phyloP scores from a whole-genome alignment of 2,888 invertebrate species.

The Iselma pallidipennis region DNA sequence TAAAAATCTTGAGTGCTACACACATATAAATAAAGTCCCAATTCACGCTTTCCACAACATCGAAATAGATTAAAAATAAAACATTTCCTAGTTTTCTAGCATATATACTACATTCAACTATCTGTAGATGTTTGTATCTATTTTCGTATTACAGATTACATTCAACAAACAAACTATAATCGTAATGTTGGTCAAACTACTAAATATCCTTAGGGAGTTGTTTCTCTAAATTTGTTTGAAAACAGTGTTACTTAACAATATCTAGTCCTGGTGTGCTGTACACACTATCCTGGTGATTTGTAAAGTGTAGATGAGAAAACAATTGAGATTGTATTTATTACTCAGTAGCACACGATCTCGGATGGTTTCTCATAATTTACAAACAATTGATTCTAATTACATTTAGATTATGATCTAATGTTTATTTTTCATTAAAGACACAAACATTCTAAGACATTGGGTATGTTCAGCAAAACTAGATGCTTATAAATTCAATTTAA shows the following conservation, averaged over 20 bases:
- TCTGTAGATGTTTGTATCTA: too few relatives aligned
- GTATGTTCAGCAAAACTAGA: too few relatives aligned
- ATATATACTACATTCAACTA: not conserved
- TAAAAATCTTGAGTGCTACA: slow-evolving; percentile 25
- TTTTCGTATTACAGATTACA: not conserved
- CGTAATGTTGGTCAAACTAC: not conserved
- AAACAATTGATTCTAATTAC: not conserved
- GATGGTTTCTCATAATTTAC: not conserved
- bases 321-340: not conserved
- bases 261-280: not conserved
- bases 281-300: not conserved
- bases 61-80: slow-evolving; percentile 19
- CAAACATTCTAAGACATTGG: too few relatives aligned
- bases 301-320: slow-evolving; percentile 4
- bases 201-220: not conserved
- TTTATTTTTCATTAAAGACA: not conserved
- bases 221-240: not conserved
- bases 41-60: slow-evolving; percentile 19
- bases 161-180: slow-evolving; percentile 1
- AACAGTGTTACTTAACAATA: not conserved
- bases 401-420: not conserved
- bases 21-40: slow-evolving; percentile 18
- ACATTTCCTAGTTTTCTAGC: not conserved
- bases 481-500: not conserved
- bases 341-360: not conserved